Base-by-base conservation (phyloP, 1,140 invertebrate species). In the Vanessa atalanta region DNA sequence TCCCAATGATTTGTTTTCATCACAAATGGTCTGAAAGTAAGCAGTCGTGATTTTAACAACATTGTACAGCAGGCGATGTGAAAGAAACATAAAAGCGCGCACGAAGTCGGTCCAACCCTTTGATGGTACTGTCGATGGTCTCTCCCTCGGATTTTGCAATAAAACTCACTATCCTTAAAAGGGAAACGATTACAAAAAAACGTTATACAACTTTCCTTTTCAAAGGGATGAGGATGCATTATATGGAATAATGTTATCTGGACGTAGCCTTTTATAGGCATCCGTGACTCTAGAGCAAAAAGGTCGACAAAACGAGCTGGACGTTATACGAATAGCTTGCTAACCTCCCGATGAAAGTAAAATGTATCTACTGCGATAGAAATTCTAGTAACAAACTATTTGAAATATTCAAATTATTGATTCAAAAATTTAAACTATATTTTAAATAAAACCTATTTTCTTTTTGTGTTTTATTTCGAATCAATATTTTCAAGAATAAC, bases 221-320 rank as follows among this genome's bases (percentile, higher is more conserved):
- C 85, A 88, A 89, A 89, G 85, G 85, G 86, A 86, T 83, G 78
- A 79, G 81, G 65, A 81, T 77, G 81, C 82, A 85, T 86, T 85
- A 86, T 87, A 84, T 86, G 82, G 83, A 82, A 90, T 89, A 90
- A 89, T 88, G 81, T 89, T 89, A 88, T 89, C 86, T 89, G 85
- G 84, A 83, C 85, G 85, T 85, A 81, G 75, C 86, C 84, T 86
- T 90, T 90, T 89, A 88, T 84, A 78, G 87, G 73, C 76, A 79
- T 82, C 80, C 81, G 76, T 77, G 83, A 81, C 61, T 80, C 79
- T 82, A 81, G 81, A 76, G 80, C 79, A 85, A 88, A 87, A 84
- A 89, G 84, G 84, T 57, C 16, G 82, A 84, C 82, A 79, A 78
- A 86, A 83, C 82, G 83, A 83, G 81, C 69, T 80, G 82, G 75